Percentiles rank a stretch among this genome's conserved stretches.
Conservation (phyloP, 2,113 vertebrate genomes). For the Silurus asotus region DNA sequence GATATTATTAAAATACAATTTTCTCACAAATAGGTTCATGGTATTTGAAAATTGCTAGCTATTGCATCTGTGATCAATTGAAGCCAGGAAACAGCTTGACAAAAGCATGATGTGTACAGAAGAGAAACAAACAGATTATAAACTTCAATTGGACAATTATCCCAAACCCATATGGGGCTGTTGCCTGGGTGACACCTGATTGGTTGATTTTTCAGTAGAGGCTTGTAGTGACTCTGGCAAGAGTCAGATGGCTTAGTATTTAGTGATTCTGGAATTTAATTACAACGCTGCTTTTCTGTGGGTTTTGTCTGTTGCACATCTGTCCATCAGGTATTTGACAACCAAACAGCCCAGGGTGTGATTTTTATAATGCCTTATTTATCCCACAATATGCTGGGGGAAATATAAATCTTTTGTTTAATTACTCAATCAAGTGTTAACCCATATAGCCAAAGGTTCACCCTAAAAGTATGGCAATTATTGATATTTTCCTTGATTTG, state of each 20-base stretch:
- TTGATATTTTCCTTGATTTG: conserved; percentile 64
- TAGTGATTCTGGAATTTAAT: conserved; percentile 64
- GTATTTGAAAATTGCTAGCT: conserved; percentile 57
- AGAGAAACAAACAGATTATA: conserved; percentile 59
- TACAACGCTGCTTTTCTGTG: conserved; percentile 29
- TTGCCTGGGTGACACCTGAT: conserved; percentile 49
- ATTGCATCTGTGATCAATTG: conserved; percentile 52
- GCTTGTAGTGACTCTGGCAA: conserved; percentile 41
- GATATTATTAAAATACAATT: conserved; percentile 4
- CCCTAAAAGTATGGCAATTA: conserved; percentile 69
- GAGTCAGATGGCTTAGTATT: conserved; percentile 64
- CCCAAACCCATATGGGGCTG: conserved; percentile 60
- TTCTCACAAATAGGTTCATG: conserved; percentile 48
- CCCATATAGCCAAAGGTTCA: conserved; percentile 65
- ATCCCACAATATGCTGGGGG: conserved; percentile 73
- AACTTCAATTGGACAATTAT: conserved; percentile 60
- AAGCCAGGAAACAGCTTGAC: conserved; percentile 65
- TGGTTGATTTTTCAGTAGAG: conserved; percentile 52
- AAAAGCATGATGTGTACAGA: conserved; percentile 50
- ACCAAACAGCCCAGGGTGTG: conserved; percentile 55
- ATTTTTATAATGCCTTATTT: conserved; percentile 71
- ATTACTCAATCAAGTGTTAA: conserved; percentile 74
- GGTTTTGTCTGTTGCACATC: conserved; percentile 61
- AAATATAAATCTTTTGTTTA: conserved; percentile 71
- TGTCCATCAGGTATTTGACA: conserved; percentile 71